Conservation (phyloP, 2,113 vertebrate genomes). For the Lucifuga dentata region DNA sequence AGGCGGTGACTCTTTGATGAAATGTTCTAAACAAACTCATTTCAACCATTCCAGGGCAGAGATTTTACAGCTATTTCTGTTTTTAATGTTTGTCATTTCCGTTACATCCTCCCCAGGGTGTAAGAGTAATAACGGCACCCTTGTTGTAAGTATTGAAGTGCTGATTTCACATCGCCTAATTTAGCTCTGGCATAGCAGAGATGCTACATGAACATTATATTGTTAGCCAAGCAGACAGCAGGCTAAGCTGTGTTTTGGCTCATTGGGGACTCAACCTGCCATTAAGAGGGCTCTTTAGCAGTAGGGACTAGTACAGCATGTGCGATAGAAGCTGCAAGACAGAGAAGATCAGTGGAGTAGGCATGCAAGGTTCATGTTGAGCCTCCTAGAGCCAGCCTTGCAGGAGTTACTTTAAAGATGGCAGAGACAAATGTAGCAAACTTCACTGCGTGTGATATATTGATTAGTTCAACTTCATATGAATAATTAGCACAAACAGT, state of each 20-base stretch:
- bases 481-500: constrained; percentile 54
- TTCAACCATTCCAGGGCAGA: constrained; percentile 11
- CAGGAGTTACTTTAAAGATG: constrained; percentile 32
- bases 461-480: constrained; percentile 58
- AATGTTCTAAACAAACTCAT: constrained; percentile 24
- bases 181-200: constrained; percentile 63
- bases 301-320: constrained; percentile 59
- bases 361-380: constrained; percentile 42
- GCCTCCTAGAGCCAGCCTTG: constrained; percentile 32
- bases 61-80: constrained; percentile 50
- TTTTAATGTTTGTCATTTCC: constrained; percentile 45
- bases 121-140: constrained; percentile 51
- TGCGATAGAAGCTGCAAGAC: constrained; percentile 30
- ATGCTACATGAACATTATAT: constrained; percentile 67
- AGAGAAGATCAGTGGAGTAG: constrained; percentile 42
- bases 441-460: constrained; percentile 63
- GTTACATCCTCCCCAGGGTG: constrained; percentile 42
- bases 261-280: constrained; percentile 64
- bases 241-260: constrained; percentile 60
- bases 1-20: not conserved
- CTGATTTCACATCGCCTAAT: constrained; percentile 66
- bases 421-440: constrained; percentile 47
- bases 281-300: constrained; percentile 43
- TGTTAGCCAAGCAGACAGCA: constrained; percentile 70
- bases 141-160: constrained; percentile 61